phyloP scores from a whole-genome alignment of 2,888 invertebrate species.

The Trichogramma dendrolimi region DNA sequence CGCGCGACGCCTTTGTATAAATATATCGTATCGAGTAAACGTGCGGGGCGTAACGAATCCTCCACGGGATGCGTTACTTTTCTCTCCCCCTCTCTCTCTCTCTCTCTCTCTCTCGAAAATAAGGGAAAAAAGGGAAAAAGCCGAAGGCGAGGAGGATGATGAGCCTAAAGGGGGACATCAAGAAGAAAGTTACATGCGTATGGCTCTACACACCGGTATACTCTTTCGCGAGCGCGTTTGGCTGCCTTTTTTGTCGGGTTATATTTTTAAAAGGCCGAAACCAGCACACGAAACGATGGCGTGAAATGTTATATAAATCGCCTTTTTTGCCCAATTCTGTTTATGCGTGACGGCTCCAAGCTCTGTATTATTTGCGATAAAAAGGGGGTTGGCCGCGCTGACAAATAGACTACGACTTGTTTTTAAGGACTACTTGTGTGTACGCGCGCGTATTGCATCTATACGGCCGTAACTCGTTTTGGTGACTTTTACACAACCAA shows the following conservation, averaged over 20 bases:
- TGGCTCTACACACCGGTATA: constrained; percentile 2
- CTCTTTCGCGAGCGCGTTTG: constrained; percentile 6
- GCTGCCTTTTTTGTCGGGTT: constrained; percentile 2
- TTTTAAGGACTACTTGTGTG: not conserved
- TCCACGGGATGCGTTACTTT: not conserved
- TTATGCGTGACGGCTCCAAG: too few relatives aligned
- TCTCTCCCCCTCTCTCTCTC: not conserved
- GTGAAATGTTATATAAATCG: constrained; percentile 25
- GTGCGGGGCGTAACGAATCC: not conserved
- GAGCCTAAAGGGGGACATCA: not conserved
- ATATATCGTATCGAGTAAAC: not conserved
- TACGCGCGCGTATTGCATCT: not conserved
- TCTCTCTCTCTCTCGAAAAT: not conserved
- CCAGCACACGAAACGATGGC: constrained; percentile 3
- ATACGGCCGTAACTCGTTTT: too few relatives aligned
- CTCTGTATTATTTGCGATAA: too few relatives aligned
- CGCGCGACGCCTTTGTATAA: constrained; percentile 2
- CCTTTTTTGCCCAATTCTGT: not conserved
- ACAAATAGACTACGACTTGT: constrained; percentile 21
- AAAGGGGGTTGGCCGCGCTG: not conserved
- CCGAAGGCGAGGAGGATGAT: not conserved
- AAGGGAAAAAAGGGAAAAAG: not conserved
- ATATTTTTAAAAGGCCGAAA: constrained; percentile 4
- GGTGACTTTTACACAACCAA: too few relatives aligned
- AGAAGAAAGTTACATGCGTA: constrained; percentile 8